Conservation (phyloP, 2,888 invertebrate species). For the Lysandra bellargus region DNA sequence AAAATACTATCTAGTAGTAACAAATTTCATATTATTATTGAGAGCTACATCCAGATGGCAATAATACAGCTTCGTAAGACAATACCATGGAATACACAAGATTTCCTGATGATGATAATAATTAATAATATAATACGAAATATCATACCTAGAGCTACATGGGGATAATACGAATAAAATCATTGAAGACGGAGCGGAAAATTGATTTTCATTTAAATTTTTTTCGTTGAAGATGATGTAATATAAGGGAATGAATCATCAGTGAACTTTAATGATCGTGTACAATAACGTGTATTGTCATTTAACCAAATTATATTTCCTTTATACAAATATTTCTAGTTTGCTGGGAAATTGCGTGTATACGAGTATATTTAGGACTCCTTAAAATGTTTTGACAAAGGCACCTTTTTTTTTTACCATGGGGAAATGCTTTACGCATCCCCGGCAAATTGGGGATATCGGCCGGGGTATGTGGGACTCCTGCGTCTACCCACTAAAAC, state of each 20-base stretch:
- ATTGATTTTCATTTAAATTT: constrained; percentile 1
- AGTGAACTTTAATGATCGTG: neutral
- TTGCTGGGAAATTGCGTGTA: neutral
- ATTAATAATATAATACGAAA: neutral
- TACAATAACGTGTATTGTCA: neutral
- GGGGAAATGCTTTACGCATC: too few species aligned
- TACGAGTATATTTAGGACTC: neutral
- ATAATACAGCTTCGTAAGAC: too few species aligned
- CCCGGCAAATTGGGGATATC: too few species aligned
- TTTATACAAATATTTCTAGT: neutral
- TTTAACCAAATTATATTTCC: neutral
- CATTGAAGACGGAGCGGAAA: neutral
- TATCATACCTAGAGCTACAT: neutral
- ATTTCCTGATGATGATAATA: too few species aligned
- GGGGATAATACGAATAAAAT: neutral
- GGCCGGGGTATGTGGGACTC: too few species aligned
- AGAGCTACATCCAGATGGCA: too few species aligned
- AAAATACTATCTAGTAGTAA: too few species aligned
- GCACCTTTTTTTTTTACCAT: too few species aligned
- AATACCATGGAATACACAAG: too few species aligned
- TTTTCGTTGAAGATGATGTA: constrained; percentile 4
- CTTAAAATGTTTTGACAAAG: too few species aligned
- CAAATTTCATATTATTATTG: too few species aligned
- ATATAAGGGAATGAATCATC: neutral
- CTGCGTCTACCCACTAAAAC: too few species aligned